Conservation (phyloP, 2,888 invertebrate genomes). For the Erannis defoliaria region DNA sequence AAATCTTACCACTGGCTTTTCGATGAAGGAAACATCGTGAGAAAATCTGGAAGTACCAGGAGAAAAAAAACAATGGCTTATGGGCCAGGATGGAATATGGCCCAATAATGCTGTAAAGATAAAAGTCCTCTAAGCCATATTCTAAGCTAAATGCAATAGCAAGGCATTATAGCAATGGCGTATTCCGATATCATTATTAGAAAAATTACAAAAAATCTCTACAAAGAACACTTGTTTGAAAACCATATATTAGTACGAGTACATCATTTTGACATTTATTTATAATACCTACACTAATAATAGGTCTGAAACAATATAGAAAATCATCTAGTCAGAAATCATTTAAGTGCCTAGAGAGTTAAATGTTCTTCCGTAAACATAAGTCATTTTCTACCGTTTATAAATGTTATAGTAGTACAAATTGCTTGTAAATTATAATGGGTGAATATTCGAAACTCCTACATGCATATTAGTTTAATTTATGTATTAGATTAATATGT, state of each 20-base stretch:
- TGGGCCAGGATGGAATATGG: no score
- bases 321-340: not conserved
- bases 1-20: no score
- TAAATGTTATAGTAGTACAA: conserved; percentile 43
- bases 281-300: not conserved
- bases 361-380: conserved; percentile 19
- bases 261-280: not conserved
- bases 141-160: no score
- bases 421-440: conserved; percentile 57
- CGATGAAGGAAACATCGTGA: no score
- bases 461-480: conserved; percentile 59
- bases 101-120: no score
- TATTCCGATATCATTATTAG: no score
- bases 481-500: conserved; percentile 61
- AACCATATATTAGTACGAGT: no score
- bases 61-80: not conserved
- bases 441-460: conserved; percentile 53
- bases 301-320: not conserved
- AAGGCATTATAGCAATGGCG: no score
- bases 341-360: not conserved
- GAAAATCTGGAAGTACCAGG: no score
- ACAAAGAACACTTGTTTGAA: no score
- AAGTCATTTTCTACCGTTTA: conserved; percentile 37
- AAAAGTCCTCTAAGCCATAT: no score
- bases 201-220: no score